Base-by-base conservation (phyloP, 2,113 vertebrate genomes). In the Hipposideros armiger region DNA sequence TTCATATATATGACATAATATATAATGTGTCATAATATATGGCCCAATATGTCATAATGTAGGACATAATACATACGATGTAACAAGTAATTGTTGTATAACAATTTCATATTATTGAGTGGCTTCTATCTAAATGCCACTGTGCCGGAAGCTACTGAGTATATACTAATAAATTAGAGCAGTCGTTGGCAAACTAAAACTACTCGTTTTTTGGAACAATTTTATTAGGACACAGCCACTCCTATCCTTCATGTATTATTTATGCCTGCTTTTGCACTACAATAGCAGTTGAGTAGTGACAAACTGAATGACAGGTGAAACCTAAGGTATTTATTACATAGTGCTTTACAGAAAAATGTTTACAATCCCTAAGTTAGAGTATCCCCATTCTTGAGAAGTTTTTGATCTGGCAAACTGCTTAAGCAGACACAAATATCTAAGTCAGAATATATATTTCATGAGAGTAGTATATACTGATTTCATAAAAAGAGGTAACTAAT, bases 401-500 rank as follows among this genome's bases (percentile, higher is more conserved):
- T 87, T 87, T 87, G 54, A 90, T 83, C n/a, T 84, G 32, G 10
- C 3, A 88, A 83, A 69, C 8, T 64, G 22, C 54, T 36, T 87
- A 50, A 95, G 40, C 8, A 73, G 26, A 62, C n/a, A 77, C 36
- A 90, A 86, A 87, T 50, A 89, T 67, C 52, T 45, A 83, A 94
- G 7, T 78, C 42, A 94, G 40, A 94, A 90, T 56, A 78, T 11
- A 78, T 5, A 67, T 67, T 76, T 90, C n/a, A 32, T 70, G 73
- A 72, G 9, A n/a, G 56, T 13, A 58, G 13, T 67, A 32, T 56
- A 72, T 7, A 90, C 17, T 78, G 22, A 66, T 78, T 83, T 83
- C 69, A 66, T 20, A 90, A n/a, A 91, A 91, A 54, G 19, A 26
- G 1, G 28, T 60, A 95, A 78, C 40, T 90, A 77, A 92, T 58